Percentiles rank a stretch among this genome's conserved stretches.
These are phyloP conservation scores for Tenualosa thibaudeaui DNA, from an alignment of 2,797 vertebrate species.

Conservation along the genomic window DNA sequence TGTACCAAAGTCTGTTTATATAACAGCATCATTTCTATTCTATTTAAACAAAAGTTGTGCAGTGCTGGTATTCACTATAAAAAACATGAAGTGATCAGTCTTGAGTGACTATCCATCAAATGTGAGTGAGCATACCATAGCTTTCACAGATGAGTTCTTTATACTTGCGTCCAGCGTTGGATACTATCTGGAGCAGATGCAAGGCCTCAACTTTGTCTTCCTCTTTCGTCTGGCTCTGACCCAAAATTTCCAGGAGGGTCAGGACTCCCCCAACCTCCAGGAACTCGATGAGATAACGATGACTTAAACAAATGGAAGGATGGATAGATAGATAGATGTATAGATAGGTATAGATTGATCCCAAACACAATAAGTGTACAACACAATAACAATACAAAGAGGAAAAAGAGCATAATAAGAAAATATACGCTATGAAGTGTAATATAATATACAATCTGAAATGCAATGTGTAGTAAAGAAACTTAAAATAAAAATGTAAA, in stretches of 20 bases:
- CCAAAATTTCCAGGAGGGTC: constrained; percentile 82
- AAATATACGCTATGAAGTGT: no score
- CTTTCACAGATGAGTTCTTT: constrained; percentile 88
- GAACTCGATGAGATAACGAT: constrained; percentile 82
- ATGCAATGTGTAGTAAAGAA: no score
- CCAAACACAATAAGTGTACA: no score
- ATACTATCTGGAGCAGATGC: constrained; percentile 75
- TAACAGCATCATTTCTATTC: neutral
- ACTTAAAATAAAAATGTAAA: no score
- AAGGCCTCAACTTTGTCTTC: constrained; percentile 77
- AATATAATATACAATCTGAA: no score
- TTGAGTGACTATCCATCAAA: no score
- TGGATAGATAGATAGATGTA: no score
- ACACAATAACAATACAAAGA: no score
- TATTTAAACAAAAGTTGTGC: no score
- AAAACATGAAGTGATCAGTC: neutral
- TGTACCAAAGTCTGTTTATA: neutral
- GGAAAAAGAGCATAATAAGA: no score
- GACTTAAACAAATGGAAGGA: constrained; percentile 58
- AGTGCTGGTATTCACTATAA: no score
- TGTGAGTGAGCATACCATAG: constrained; percentile 63
- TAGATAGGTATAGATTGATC: no score
- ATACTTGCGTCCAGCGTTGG: constrained; percentile 75
- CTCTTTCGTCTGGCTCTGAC: constrained; percentile 70
- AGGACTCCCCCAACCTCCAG: constrained; percentile 79